Evolutionary conservation across 2,888 invertebrate genomes (phyloP), one percentile per base, ranked within the genome.

Genomic region (Diaphora mendica): DNA sequence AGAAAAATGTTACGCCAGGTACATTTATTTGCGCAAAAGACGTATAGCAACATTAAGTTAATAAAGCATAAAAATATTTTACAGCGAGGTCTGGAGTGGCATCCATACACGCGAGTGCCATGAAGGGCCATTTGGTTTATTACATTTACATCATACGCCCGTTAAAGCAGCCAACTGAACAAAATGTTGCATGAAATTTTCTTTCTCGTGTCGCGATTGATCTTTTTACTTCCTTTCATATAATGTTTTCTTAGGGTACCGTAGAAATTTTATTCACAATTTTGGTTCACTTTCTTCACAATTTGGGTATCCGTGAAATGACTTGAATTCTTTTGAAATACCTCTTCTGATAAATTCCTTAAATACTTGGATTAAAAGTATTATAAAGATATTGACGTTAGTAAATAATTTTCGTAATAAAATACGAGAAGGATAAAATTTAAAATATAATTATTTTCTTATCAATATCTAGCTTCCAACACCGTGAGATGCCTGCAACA

Each of bases 111-210:
- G 87, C 85, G 86, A 91, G 89, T 87, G 86, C 86, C 81, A 81
- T 90, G 88, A 88, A 90, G 89, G 86, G 84, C 89, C 92, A 93
- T 93, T 93, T 93, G 82, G 89, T 90, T 92, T 93, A 93, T 93
- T 93, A 93, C 93, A 93, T 93, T 93, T 91, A 92, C 93, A 93
- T 93, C 90, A 91, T 88, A 89, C 86, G 86, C 87, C 91, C 91
- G 90, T 92, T 92, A 92, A 89, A 89, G 88, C 90, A 89, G 87
- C 86, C 90, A 86, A 88, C 90, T 90, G 90, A 87, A 92, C 89
- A 90, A 91, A 92, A 93, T 92, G 91, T 90, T 89, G 89, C 88
- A 88, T 90, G 85, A 90, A 88, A 89, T 88, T 70, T 89, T 80
- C 72, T 84, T 86, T 86, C 82, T 79, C 85, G 82, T 85, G 85